Evolutionary conservation across 2,113 vertebrate species (phyloP), one percentile per base, ranked within the genome.

Genomic region (Orcinus orca): DNA sequence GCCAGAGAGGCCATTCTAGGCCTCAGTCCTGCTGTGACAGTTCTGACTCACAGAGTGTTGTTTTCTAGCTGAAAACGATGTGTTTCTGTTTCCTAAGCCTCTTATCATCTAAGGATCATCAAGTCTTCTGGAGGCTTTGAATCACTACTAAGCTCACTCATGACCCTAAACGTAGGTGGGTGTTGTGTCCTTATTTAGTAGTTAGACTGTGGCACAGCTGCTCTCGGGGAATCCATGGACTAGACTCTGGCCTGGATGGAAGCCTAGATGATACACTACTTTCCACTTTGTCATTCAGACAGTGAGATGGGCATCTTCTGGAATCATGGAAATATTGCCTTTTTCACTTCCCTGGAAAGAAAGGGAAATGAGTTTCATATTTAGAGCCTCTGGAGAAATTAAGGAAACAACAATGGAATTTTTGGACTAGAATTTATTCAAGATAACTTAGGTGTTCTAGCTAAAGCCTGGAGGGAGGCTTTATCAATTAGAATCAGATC

Each of bases 1-100:
- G 10, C 70, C 41, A 47, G 62, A 63, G 50, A 67, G 25, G 3
- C 23, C 65, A 26, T 68, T 74, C 73, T 83, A 50, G 1, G 21
- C 62, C 36, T 50, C 70, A 33, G 26, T 79, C 7, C 18, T 15
- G 26, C 21, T 25, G 20, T n/a, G 60, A 53, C 36, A 1, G 53
- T 63, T 84, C 90, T 94, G 84, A 95, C 47, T 96, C 82, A 84
- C 4, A 0, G 36, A 65, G 20, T 2, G 44, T 15, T 86, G 33
- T 83, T 94, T 92, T 93, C 62, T 62, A 87, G 95, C 63, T 5
- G 68, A 97, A 71, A 31, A 80, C 87, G 68, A 62, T 55, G n/a
- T 10, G 8, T 65, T 92, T 96, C 90, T 90, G 12, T 55, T 63
- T 92, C 65, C 79, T n/a, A 62, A 90, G 79, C n/a, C 70, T 70